Conservation (phyloP, 2,888 invertebrate genomes). For the Rhagium mordax region DNA sequence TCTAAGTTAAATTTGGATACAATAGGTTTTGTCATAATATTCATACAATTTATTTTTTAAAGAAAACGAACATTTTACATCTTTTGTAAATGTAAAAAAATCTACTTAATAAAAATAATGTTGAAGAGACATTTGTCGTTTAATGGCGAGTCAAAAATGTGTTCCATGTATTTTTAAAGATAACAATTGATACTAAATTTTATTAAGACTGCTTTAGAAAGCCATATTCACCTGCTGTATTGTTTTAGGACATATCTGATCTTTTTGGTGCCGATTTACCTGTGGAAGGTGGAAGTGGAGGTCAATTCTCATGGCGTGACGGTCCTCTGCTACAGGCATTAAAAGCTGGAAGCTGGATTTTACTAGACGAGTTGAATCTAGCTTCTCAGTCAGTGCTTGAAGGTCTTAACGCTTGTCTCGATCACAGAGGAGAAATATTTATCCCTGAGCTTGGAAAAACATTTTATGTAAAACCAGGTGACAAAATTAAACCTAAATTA, state of each 20-base stretch:
- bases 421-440: constrained; percentile 96
- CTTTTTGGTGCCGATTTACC: constrained; percentile 98
- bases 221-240: not conserved
- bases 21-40: no score
- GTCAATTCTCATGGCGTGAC: constrained; percentile 96
- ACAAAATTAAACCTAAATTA: not conserved
- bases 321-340: constrained; percentile 95
- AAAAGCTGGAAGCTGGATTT: constrained; percentile 94
- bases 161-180: no score
- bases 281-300: constrained; percentile 86
- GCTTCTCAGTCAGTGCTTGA: constrained; percentile 99
- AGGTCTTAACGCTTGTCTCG: constrained; percentile 98
- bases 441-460: constrained; percentile 94
- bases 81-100: no score
- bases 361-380: constrained; percentile 97
- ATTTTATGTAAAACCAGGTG: constrained; percentile 79
- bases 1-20: not conserved
- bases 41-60: no score
- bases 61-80: no score
- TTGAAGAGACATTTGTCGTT: no score
- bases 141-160: no score
- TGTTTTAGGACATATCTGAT: constrained; percentile 90
- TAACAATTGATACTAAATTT: no score
- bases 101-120: no score
- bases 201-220: no score